Base-by-base conservation (phyloP, 2,797 vertebrate species). In the Oryzias sinensis region DNA sequence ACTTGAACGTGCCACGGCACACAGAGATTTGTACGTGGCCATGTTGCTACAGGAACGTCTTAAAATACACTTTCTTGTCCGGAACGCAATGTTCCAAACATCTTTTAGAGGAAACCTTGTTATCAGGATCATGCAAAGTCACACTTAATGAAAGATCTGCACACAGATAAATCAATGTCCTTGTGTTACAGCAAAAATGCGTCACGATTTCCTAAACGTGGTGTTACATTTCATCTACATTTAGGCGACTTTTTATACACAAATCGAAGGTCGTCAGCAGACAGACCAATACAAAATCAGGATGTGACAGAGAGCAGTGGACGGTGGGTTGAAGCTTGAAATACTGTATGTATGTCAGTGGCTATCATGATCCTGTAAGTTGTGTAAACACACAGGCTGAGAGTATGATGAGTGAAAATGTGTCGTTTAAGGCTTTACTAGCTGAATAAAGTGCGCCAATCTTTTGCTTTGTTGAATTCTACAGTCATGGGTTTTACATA, bases 311-410 rank as follows among this genome's bases (percentile, higher is more conserved):
- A 80, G 74, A 83, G 77, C 60, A 64, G 41, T 77, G 83, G 76
- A 83, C 82, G 81, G 57, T 86, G 80, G 83, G 74, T 59, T 76
- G 56, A 79, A 52, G 74, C 79, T 83, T 84, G 78, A 85, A 86
- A 82, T 81, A 49, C 43, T 54, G 17, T 58, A 76, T 77, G 54
- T 82, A 63, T 74, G 65, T 62, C 61, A 72, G 66, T 72, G 75
- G 43, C 57, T 76, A 53, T 65, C 61, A 71, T 77, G 69, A 80
- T 81, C 77, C 69, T 50, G 51, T 72, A 53, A 69, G 62, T 76
- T 62, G 73, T 67, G 72, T 24, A 70, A 46, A 45, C 22, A 27
- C 59, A 65, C 40, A 14, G 50, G 43, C 50, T 62, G 45, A 62
- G 49, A 11, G 43, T 29, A n/a, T 48, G 17, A 59, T 65, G 17